Evolutionary conservation across 2,888 invertebrate genomes (phyloP).

Genomic region (Megaustenia siamemsis): DNA sequence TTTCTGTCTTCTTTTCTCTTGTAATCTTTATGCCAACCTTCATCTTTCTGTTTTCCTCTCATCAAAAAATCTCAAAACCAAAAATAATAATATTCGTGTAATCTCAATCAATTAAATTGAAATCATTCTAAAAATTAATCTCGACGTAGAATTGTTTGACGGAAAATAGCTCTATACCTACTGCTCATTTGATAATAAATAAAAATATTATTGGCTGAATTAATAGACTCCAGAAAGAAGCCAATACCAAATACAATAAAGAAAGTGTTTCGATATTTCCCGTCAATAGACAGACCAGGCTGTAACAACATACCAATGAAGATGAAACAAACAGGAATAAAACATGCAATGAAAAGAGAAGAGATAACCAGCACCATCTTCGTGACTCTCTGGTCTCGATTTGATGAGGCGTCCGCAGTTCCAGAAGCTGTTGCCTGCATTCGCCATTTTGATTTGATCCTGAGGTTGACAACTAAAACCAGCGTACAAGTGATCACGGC

Average conservation of each 20-base stretch:
- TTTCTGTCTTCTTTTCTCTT: no score
- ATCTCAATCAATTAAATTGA: no score
- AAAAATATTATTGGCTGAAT: constrained; percentile 40
- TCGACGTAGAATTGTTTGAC: neutral
- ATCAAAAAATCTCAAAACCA: no score
- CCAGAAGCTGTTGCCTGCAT: neutral
- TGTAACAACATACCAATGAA: constrained; percentile 25
- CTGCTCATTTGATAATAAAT: constrained; percentile 43
- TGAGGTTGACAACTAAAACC: neutral
- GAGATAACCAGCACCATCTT: constrained; percentile 36
- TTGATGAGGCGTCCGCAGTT: neutral
- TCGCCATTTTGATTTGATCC: constrained; percentile 30
- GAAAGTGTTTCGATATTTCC: constrained; percentile 14
- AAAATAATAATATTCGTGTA: no score
- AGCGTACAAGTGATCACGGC: constrained; percentile 22
- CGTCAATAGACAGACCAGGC: constrained; percentile 22
- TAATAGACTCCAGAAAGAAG: constrained; percentile 36
- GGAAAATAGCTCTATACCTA: constrained; percentile 27
- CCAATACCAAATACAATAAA: constrained; percentile 7
- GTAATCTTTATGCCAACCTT: no score
- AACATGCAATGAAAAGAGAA: constrained; percentile 26
- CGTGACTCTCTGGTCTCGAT: constrained; percentile 23
- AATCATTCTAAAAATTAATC: no score
- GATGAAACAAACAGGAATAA: constrained; percentile 28
- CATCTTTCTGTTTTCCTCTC: no score